Evolutionary conservation across 2,113 vertebrate genomes (phyloP).

Genomic region (Leptodactylus fuscus): DNA sequence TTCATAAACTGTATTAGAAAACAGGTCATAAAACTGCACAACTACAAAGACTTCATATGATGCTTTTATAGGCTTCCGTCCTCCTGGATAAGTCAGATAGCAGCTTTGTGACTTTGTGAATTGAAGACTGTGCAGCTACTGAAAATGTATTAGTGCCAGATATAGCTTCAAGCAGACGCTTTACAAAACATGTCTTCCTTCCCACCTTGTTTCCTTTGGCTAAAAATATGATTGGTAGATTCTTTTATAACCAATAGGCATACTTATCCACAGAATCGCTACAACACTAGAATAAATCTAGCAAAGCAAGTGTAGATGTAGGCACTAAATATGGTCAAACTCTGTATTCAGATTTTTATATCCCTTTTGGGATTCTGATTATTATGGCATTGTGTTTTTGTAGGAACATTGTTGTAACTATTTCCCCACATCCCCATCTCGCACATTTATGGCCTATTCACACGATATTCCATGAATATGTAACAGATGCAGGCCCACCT

Average conservation of each 20-base stretch:
- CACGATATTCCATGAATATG: too few relatives aligned
- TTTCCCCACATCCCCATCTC: too few relatives aligned
- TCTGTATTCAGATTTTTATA: too few relatives aligned
- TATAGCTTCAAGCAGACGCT: neutral
- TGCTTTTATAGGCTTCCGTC: neutral
- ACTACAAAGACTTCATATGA: neutral
- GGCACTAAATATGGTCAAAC: neutral
- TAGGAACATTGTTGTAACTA: too few relatives aligned
- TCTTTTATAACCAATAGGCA: neutral
- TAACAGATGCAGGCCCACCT: too few relatives aligned
- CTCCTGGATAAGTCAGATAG: neutral
- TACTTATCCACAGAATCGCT: neutral
- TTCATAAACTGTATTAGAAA: neutral
- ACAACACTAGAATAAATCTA: neutral
- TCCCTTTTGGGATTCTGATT: too few relatives aligned
- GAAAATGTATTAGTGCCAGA: neutral
- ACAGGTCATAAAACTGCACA: neutral
- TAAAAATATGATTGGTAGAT: neutral
- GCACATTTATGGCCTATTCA: too few relatives aligned
- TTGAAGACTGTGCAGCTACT: neutral
- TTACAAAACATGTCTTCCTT: neutral
- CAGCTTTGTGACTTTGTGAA: slow-evolving; percentile 20
- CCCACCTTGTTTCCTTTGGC: neutral
- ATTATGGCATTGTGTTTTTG: too few relatives aligned
- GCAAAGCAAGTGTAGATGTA: neutral